Evolutionary conservation across 2,113 vertebrate genomes (phyloP).

Genomic region (Argyrosomus japonicus): DNA sequence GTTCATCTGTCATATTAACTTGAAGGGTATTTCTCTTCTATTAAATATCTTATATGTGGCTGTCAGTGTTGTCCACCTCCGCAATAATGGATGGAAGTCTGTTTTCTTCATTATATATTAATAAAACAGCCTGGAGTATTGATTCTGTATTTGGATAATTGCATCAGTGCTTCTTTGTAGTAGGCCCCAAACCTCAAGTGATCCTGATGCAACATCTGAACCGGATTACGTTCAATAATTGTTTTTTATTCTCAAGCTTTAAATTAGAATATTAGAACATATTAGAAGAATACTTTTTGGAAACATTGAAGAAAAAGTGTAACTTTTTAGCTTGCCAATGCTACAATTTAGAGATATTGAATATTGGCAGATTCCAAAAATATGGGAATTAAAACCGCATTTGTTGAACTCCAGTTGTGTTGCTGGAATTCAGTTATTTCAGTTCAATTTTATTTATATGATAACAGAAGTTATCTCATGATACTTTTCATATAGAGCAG

Average conservation of each 20-base stretch:
- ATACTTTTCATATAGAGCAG: no score
- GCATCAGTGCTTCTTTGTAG: background rate
- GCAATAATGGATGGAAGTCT: background rate
- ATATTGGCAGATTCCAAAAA: background rate
- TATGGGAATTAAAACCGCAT: background rate
- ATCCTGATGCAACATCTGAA: slow-evolving; percentile 14
- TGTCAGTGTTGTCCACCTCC: slow-evolving; percentile 34
- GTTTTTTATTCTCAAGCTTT: background rate
- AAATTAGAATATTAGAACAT: background rate
- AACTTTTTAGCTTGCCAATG: background rate
- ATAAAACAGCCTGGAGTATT: background rate
- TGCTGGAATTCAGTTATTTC: background rate
- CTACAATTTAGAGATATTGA: background rate
- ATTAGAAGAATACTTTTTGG: background rate
- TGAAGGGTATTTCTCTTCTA: slow-evolving; percentile 1
- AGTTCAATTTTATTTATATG: no score
- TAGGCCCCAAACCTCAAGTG: background rate
- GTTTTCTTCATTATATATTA: background rate
- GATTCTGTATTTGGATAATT: slow-evolving; percentile 21
- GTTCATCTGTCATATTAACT: slow-evolving; percentile 24
- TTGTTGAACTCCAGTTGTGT: background rate
- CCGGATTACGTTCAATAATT: background rate
- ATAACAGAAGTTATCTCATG: no score
- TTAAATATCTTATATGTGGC: background rate
- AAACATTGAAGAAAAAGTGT: background rate